Evolutionary conservation across 2,888 invertebrate genomes (phyloP), one percentile per base, ranked within the genome.

Genomic region (Cephus sareptanus): DNA sequence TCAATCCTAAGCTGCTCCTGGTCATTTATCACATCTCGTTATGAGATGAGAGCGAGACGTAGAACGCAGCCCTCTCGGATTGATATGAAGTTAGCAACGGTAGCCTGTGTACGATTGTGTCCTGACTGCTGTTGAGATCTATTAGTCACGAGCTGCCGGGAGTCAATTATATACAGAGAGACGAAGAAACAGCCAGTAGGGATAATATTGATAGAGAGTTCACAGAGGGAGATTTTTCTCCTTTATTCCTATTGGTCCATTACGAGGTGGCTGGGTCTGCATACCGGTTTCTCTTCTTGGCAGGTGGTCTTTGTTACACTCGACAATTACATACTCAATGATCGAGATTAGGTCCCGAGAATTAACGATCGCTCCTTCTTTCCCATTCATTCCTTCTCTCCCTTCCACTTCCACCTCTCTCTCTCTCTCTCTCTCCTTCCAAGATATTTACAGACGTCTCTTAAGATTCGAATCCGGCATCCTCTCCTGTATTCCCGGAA

Each of bases 11-110:
- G 80, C 79, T 75, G 73, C 75, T 81, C 76, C 76, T 79, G 83
- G 87, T 91, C 91, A 91, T 91, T 91, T 90, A 90, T 91, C 91
- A 91, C 85, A 84, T 85, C 86, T 87, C 83, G 88, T 89, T 90
- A 87, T 82, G 85, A 83, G 79, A 79, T 80, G 81, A 84, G 83
- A 81, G 77, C 33, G 76, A 34, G 68, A 35, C 70, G 69, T 33
- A 40, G 15, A 40, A 6, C 40, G 15, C 75, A 79, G 77, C 78
- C 80, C 83, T 80, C 84, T 83, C 85, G 86, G 84, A 89, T 89
- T 88, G 89, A 90, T 90, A 89, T 85, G 84, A 88, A 90, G 87
- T 89, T 87, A 83, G 88, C 84, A 85, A 88, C 89, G 89, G 87
- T 88, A 88, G 89, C 86, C 85, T 86, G 89, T 85, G 86, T 85